Evolutionary conservation across 2,888 invertebrate species (phyloP).

Genomic region (Netelia fuscicornis): DNA sequence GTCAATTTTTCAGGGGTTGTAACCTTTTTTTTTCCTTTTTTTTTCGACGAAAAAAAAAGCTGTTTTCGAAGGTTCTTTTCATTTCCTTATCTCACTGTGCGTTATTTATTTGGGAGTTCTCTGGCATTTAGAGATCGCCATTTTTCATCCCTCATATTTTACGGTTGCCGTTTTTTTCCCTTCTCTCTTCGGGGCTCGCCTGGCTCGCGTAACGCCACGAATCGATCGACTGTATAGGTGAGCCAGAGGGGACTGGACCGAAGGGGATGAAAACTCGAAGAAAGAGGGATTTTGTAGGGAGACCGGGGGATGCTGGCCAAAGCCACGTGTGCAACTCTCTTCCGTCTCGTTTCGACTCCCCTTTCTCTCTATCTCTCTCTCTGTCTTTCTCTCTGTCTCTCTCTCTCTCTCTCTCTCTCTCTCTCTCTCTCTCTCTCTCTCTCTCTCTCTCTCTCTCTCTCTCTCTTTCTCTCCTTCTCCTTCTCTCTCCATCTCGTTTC

Average conservation of each 20-base stretch:
- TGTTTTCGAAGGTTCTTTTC: too few relatives aligned
- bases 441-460: constrained; percentile 17
- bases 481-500: not conserved
- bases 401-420: constrained; percentile 44
- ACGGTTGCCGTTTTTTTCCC: not conserved
- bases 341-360: not conserved
- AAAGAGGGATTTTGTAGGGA: not conserved
- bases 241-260: not conserved
- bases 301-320: not conserved
- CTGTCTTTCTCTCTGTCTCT: constrained; percentile 19
- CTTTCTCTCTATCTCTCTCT: constrained; percentile 33
- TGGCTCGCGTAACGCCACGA: not conserved
- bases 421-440: not conserved
- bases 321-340: constrained; percentile 3
- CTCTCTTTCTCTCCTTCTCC: not conserved
- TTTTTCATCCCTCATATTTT: not conserved
- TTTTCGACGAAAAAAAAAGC: too few relatives aligned
- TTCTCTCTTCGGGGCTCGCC: not conserved
- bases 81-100: too few relatives aligned
- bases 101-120: not conserved
- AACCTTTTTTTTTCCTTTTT: too few relatives aligned
- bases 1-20: too few relatives aligned
- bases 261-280: constrained; percentile 3
- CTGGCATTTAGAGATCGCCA: not conserved
- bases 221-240: constrained; percentile 17